A percentile compares a stretch with the other conserved stretches of the same genome.
phyloP scores from a whole-genome alignment of 1,140 invertebrate species.

The Zaprionus capensis region DNA sequence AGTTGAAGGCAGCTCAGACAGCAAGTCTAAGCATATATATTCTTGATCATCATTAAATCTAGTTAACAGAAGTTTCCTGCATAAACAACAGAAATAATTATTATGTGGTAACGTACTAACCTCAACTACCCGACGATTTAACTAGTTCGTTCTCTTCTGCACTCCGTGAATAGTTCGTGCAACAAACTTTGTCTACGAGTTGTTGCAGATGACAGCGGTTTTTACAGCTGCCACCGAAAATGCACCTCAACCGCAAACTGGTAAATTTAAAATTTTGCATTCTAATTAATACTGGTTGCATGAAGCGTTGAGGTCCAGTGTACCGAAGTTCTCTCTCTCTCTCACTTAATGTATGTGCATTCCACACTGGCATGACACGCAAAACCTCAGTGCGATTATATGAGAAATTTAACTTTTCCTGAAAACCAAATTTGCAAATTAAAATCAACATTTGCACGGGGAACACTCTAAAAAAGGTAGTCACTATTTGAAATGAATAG shows the following conservation, averaged over 20 bases:
- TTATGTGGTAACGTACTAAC: neutral
- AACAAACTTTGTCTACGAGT: conserved; percentile 12
- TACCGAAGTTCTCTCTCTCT: conserved; percentile 1
- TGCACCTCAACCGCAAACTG: conserved; percentile 14
- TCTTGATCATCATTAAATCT: neutral
- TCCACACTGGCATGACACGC: neutral
- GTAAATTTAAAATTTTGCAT: conserved; percentile 39
- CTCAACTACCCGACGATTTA: neutral
- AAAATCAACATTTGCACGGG: neutral
- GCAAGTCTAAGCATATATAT: neutral
- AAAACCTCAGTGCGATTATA: neutral
- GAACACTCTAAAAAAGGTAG: neutral
- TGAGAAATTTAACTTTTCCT: neutral
- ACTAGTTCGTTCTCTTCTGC: neutral
- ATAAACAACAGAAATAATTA: neutral
- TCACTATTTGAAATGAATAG: neutral
- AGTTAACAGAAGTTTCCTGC: too few species aligned
- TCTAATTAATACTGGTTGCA: conserved; percentile 33
- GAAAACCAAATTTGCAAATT: neutral
- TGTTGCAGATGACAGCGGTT: conserved; percentile 10
- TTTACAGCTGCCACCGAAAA: conserved; percentile 20
- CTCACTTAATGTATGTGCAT: neutral
- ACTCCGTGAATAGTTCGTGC: neutral
- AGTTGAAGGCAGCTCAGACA: neutral
- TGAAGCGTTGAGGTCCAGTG: neutral